phyloP scores from a whole-genome alignment of 1,140 invertebrate species.

The Drosophila repletoides region DNA sequence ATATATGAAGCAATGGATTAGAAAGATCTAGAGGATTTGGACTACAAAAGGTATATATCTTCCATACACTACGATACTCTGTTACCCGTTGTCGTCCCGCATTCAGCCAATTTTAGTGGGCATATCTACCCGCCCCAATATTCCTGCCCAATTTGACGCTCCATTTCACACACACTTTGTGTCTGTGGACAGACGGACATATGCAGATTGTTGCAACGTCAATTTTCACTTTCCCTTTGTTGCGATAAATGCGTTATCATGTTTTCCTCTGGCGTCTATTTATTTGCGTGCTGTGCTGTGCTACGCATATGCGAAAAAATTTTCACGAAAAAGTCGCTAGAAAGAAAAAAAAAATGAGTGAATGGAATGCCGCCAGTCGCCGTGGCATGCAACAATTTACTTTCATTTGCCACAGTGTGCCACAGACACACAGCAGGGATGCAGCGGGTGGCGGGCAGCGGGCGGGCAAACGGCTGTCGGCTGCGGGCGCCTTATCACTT shows the following conservation, averaged over 20 bases:
- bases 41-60: neutral
- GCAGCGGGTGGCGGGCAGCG: neutral
- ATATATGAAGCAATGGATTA: too few relatives aligned
- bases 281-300: neutral
- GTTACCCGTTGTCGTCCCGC: too few relatives aligned
- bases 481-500: constrained; percentile 65
- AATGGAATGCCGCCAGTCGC: constrained; percentile 59
- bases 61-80: too few relatives aligned
- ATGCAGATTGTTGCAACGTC: constrained; percentile 8
- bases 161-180: constrained; percentile 22
- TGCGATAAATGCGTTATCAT: constrained; percentile 48
- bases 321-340: constrained; percentile 47
- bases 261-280: neutral
- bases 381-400: constrained; percentile 67
- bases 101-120: neutral
- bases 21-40: too few relatives aligned
- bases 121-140: neutral
- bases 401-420: constrained; percentile 54
- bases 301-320: constrained; percentile 64
- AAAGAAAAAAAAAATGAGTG: constrained; percentile 55
- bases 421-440: constrained; percentile 19
- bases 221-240: constrained; percentile 50
- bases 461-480: too few relatives aligned
- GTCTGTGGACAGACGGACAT: neutral
- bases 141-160: constrained; percentile 13